A percentile compares a stretch with the other conserved stretches of the same genome.
Evolutionary conservation across 2,888 invertebrate species (phyloP).

Genomic region (Lucinisca nassula): DNA sequence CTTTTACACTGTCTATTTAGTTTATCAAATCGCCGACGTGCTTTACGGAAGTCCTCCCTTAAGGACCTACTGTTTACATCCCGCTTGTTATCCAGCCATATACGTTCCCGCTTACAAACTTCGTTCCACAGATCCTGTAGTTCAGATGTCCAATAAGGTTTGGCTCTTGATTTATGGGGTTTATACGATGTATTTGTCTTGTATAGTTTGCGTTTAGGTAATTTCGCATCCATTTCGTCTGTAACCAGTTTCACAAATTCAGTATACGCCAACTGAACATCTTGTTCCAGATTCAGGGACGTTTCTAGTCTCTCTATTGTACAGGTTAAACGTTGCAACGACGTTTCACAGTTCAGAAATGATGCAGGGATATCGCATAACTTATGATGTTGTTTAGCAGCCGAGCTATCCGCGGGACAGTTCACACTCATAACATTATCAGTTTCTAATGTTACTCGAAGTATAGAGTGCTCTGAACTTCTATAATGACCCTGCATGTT

Average conservation of each 20-base stretch:
- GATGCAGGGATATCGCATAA: neutral
- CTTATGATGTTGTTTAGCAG: neutral
- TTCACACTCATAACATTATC: neutral
- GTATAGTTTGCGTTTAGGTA: neutral
- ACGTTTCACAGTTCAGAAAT: neutral
- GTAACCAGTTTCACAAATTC: neutral
- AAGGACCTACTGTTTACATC: neutral
- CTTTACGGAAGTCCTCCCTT: neutral
- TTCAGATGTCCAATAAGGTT: neutral
- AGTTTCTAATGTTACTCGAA: neutral
- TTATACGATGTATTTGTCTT: neutral
- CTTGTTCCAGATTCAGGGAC: neutral
- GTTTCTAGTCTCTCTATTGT: neutral
- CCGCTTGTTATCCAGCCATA: neutral
- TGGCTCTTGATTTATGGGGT: neutral
- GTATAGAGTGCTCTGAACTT: neutral
- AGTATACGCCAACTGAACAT: neutral
- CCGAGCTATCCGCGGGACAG: neutral
- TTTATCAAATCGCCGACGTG: neutral
- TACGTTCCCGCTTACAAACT: neutral
- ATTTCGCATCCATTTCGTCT: neutral
- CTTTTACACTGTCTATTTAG: slow-evolving; percentile 14
- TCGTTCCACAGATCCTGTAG: slow-evolving; percentile 5
- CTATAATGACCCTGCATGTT: no score
- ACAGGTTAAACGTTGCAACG: neutral